A percentile compares a stretch with the other conserved stretches of the same genome.
phyloP scores from a whole-genome alignment of 2,888 invertebrate genomes.

The Meteorus colon region DNA sequence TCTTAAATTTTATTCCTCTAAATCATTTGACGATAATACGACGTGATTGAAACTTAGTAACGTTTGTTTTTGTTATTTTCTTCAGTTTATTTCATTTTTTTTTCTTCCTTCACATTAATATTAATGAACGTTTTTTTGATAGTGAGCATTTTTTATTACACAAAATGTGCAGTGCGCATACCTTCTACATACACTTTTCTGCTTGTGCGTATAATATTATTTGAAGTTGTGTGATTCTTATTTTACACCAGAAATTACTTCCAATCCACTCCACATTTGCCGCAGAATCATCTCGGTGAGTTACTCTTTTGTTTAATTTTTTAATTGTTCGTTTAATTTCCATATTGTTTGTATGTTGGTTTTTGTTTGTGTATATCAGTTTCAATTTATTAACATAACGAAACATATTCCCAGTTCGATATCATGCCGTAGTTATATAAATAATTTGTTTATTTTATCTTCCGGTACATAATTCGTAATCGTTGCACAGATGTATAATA shows the following conservation, averaged over 20 bases:
- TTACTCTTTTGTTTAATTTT: background rate
- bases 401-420: slow-evolving; percentile 28
- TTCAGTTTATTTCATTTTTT: slow-evolving; percentile 22
- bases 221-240: slow-evolving; percentile 5
- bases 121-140: slow-evolving; percentile 39
- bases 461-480: slow-evolving; percentile 5
- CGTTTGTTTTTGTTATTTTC: background rate
- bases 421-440: slow-evolving; percentile 1
- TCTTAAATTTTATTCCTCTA: no score
- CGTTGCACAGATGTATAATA: background rate
- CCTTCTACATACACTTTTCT: slow-evolving; percentile 38
- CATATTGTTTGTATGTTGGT: slow-evolving; percentile 24
- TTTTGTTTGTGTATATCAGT: background rate
- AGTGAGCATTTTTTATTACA: slow-evolving; percentile 35
- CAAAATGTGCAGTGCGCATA: slow-evolving; percentile 38
- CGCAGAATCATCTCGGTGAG: background rate
- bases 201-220: slow-evolving; percentile 39
- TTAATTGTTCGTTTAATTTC: background rate
- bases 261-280: slow-evolving; percentile 37
- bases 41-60: background rate
- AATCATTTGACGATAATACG: background rate
- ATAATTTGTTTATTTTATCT: slow-evolving; percentile 6
- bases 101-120: slow-evolving; percentile 33
- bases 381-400: slow-evolving; percentile 14
- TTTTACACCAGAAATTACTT: slow-evolving; percentile 43